Conservation (phyloP, 2,113 vertebrate genomes). For the human region DNA sequence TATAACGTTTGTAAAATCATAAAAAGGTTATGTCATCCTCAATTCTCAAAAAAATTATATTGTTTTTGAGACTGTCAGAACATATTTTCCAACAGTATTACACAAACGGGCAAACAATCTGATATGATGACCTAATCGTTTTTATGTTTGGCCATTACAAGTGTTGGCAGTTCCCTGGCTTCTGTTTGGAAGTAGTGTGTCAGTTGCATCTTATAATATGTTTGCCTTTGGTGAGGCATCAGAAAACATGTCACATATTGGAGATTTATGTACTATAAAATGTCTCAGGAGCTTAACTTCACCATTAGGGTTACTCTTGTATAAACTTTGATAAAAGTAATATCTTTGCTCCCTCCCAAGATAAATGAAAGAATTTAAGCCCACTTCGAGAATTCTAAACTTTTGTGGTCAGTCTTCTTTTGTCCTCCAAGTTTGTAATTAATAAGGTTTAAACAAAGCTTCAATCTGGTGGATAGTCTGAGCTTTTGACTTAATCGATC, state of each 20-base stretch:
- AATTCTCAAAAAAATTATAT: slow-evolving; percentile 72
- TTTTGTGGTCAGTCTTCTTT: neutral
- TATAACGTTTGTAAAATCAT: slow-evolving; percentile 77
- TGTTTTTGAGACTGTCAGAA: slow-evolving; percentile 65
- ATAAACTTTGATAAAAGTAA: neutral
- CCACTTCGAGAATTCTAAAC: neutral
- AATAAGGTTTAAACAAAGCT: slow-evolving; percentile 31
- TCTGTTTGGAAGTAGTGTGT: neutral
- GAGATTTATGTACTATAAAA: neutral
- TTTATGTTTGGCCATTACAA: slow-evolving; percentile 42
- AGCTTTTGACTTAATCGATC: slow-evolving; percentile 9
- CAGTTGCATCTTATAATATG: neutral
- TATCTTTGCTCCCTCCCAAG: neutral
- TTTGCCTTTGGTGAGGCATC: neutral
- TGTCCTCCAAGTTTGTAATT: neutral
- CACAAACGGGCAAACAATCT: slow-evolving; percentile 68
- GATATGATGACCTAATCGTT: slow-evolving; percentile 35
- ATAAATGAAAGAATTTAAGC: neutral
- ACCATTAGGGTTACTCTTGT: neutral
- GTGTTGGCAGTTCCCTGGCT: neutral
- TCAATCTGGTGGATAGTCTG: neutral
- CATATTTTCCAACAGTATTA: slow-evolving; percentile 60
- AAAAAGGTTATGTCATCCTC: slow-evolving; percentile 70
- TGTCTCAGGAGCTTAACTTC: neutral
- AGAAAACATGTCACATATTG: neutral